phyloP scores from a whole-genome alignment of 2,888 invertebrate species.

The Lysandra coridon region DNA sequence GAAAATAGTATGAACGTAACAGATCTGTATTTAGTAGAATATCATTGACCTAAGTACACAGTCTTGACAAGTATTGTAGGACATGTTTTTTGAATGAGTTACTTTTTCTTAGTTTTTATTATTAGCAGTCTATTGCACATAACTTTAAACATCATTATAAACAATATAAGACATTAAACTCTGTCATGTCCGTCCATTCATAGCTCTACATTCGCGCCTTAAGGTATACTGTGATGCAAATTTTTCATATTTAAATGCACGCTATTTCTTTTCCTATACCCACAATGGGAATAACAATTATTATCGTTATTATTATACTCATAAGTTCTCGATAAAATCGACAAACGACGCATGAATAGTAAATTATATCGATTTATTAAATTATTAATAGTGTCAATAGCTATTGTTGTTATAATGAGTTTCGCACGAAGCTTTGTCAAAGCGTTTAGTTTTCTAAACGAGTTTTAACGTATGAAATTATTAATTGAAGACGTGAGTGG shows the following conservation, averaged over 20 bases:
- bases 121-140: no score
- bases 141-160: no score
- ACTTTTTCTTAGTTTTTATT: no score
- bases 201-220: constrained; percentile 35
- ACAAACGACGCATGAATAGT: constrained; percentile 18
- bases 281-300: constrained; percentile 43
- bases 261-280: constrained; percentile 46
- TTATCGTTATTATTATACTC: constrained; percentile 34
- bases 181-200: background rate
- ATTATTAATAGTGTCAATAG: constrained; percentile 14
- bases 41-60: no score
- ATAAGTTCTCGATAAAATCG: constrained; percentile 39
- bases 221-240: constrained; percentile 45
- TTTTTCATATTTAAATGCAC: constrained; percentile 43
- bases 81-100: no score
- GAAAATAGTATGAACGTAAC: no score
- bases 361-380: constrained; percentile 12
- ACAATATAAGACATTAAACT: background rate
- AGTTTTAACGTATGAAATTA: background rate
- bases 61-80: no score
- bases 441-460: background rate
- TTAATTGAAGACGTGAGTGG: no score
- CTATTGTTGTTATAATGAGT: constrained; percentile 6
- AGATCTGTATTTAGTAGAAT: no score
- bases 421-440: background rate